Base-by-base conservation (phyloP, 1,140 invertebrate genomes). In the Parapsyche elsis region DNA sequence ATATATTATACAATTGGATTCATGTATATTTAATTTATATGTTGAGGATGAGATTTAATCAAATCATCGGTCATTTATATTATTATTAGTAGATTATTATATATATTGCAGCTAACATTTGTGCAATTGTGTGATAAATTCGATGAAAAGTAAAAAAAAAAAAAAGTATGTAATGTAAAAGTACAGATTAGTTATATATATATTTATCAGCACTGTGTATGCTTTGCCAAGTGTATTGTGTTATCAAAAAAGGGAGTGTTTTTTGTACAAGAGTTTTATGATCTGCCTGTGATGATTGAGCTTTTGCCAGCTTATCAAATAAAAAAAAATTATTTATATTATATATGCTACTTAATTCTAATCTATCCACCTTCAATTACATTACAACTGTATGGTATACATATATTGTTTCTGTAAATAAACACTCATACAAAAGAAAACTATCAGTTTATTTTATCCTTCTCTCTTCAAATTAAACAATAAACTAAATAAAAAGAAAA, bases 341-440 rank as follows among this genome's bases (percentile, higher is more conserved):
- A 67, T 77, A 73, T 79, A 83, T 76, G 77, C 82, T 79, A 81
- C 76, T 80, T 83, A 78, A 76, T 81, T 59, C 53, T 70, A 79
- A 64, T 78, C 79, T 83, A 82, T 76, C 59, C 79, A 82, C 67
- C 73, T 83, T 79, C 73, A 67, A 78, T 83, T 81, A 77, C 61
- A 80, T 76, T 83, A 77, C 79, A 80, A 83, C 79, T 81, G 80
- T 80, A 80, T 82, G 79, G 79, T 80, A 78, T 73, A 76, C 80
- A 80, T 73, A 76, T 82, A 80, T 80, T 81, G 76, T 81, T 83
- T 81, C 82, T 83, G 82, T 83, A 83, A 83, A 83, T 83, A 83
- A 83, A 83, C 59, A 76, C 80, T 79, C 79, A 80, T 83, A 77
- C 77, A 78, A 83, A 83, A 67, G 12, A 61, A 61, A 21, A 21